Conservation (phyloP, 1,140 invertebrate species). For the Berghia stephanieae region DNA sequence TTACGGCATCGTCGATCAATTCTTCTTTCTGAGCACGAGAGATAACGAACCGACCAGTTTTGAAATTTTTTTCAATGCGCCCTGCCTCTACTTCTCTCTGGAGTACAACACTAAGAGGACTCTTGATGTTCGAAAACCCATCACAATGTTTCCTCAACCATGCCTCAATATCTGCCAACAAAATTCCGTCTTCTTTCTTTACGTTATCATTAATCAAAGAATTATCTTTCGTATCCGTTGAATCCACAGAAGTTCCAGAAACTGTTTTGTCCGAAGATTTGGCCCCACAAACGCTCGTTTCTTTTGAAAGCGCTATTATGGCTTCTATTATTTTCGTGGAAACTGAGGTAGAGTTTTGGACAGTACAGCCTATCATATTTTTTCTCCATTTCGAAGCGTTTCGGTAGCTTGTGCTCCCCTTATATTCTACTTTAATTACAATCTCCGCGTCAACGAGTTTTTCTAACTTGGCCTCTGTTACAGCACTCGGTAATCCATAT, state of each 20-base stretch:
- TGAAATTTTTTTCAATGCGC: slow-evolving; percentile 43
- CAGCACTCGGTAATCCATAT: slow-evolving; percentile 76
- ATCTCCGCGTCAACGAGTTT: slow-evolving; percentile 79
- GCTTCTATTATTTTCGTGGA: slow-evolving; percentile 54
- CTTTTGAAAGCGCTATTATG: slow-evolving; percentile 41
- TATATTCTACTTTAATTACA: slow-evolving; percentile 86
- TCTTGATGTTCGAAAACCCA: slow-evolving; percentile 34
- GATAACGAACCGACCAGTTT: slow-evolving; percentile 46
- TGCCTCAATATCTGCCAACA: slow-evolving; percentile 44
- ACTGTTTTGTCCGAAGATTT: not conserved
- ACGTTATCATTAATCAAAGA: not conserved
- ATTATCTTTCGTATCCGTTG: not conserved
- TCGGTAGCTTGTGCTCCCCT: slow-evolving; percentile 83
- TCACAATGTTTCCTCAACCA: slow-evolving; percentile 43
- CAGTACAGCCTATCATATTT: slow-evolving; percentile 47
- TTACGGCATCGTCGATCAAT: not conserved
- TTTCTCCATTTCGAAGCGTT: slow-evolving; percentile 74
- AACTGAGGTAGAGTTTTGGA: slow-evolving; percentile 56
- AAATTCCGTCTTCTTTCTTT: slow-evolving; percentile 32
- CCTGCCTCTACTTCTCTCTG: slow-evolving; percentile 58
- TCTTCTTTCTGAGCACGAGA: slow-evolving; percentile 13
- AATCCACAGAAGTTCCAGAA: not conserved
- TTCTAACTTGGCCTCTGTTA: slow-evolving; percentile 79
- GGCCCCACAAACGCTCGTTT: not conserved
- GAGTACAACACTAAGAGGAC: slow-evolving; percentile 51